Evolutionary conservation across 1,140 invertebrate species (phyloP).

Genomic region (Agraylea sexmaculata): DNA sequence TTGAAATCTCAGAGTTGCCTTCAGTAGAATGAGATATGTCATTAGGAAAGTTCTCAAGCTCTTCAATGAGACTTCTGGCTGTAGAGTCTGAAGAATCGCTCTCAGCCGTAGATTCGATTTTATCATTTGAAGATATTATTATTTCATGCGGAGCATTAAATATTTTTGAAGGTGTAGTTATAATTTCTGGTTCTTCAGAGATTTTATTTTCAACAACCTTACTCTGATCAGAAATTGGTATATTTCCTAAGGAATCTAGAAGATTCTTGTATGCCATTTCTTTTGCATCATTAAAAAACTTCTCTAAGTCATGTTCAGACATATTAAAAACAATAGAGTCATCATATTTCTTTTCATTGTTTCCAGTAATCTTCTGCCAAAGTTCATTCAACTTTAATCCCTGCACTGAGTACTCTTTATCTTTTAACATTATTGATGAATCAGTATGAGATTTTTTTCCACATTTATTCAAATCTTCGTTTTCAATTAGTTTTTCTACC

Average conservation of each 20-base stretch:
- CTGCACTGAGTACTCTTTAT: too few relatives aligned
- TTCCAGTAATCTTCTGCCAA: slow-evolving; percentile 11
- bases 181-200: too few relatives aligned
- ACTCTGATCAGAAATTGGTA: slow-evolving; percentile 5
- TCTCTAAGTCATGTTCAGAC: slow-evolving; percentile 10
- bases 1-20: too few relatives aligned
- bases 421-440: too few relatives aligned
- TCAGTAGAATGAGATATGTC: too few relatives aligned
- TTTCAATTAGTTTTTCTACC: too few relatives aligned
- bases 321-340: slow-evolving; percentile 7
- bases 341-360: slow-evolving; percentile 8
- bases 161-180: too few relatives aligned
- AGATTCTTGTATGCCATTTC: slow-evolving; percentile 9
- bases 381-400: slow-evolving; percentile 12
- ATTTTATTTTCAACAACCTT: slow-evolving; percentile 5
- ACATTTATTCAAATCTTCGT: too few relatives aligned
- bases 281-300: slow-evolving; percentile 12
- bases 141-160: too few relatives aligned
- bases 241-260: slow-evolving; percentile 5
- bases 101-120: neutral
- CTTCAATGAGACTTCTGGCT: slow-evolving; percentile 12
- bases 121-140: neutral
- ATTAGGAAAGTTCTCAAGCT: too few relatives aligned
- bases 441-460: too few relatives aligned
- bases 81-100: slow-evolving; percentile 14